Base-by-base conservation (phyloP, 2,113 vertebrate genomes). In the Triplophysa dalaica region DNA sequence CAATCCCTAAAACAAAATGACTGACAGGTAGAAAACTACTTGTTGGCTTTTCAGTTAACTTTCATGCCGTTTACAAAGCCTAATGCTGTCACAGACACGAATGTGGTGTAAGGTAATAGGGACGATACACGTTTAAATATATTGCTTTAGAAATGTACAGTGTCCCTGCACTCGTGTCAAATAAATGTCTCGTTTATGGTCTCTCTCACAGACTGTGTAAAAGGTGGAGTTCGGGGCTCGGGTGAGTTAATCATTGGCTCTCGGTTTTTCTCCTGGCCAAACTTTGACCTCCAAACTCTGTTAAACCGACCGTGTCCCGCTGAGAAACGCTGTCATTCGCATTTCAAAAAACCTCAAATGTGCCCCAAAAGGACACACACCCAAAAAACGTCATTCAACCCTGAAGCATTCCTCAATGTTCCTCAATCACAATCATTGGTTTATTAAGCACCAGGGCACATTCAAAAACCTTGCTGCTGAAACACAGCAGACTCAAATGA, bases 401-500 rank as follows among this genome's bases (percentile, higher is more conserved):
- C 76, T 69, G 48, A 24, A 45, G 76, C 69, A 79, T 77, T 70
- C 33, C 24, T 83, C 24, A 33, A 70, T 70, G 14, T 21, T 69
- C 26, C 26, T 38, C 26, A 24, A 21, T 10, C 26, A 14, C 7
- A 50, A n/a, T n/a, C 38, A n/a, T 6, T 4, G 10, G 22, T 21
- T 24, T 22, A 3, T 17, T 62, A 45, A 22, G 33, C 41, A 0
- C 8, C 16, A 11, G 13, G 22, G n/a, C 41, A 64, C 24, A 8
- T 22, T 41, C 3, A 21, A 19, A 60, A 43, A 41, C 29, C 12
- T 60, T 38, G 2, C n/a, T 9, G 19, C 8, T 2, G 1, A 48
- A 62, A 26, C 58, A 9, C 17, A 8, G 26, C 54, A 14, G 1
- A 48, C 60, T 63, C 12, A 41, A 5, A 9, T 1, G 14, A 19